Percentiles rank a stretch among this genome's conserved stretches.
phyloP scores from a whole-genome alignment of 2,113 vertebrate species.

The Channa argus region DNA sequence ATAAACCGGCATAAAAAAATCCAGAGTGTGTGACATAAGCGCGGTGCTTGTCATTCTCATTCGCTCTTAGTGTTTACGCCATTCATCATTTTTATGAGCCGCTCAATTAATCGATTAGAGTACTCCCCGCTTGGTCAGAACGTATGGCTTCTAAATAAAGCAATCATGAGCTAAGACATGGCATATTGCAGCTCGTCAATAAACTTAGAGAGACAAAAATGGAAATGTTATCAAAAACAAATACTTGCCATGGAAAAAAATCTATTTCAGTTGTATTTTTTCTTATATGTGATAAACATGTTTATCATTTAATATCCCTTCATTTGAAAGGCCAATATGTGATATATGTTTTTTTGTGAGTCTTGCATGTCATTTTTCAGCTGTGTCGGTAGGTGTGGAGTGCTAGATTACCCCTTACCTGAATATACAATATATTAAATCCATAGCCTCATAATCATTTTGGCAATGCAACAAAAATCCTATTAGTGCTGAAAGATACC shows the following conservation, averaged over 20 bases:
- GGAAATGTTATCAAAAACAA: conserved; percentile 21
- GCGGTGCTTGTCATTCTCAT: conserved; percentile 79
- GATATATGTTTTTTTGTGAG: conserved; percentile 4
- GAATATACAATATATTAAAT: conserved; percentile 62
- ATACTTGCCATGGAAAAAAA: not conserved
- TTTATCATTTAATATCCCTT: conserved; percentile 3
- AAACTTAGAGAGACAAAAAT: conserved; percentile 55
- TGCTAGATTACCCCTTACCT: conserved; percentile 44
- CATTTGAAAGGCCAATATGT: conserved; percentile 28
- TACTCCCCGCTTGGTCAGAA: conserved; percentile 88
- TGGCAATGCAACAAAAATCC: conserved; percentile 76
- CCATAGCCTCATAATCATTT: conserved; percentile 69
- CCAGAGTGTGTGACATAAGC: conserved; percentile 63
- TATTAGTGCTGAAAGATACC: conserved; percentile 76
- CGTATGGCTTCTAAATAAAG: conserved; percentile 90
- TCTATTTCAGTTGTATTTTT: not conserved
- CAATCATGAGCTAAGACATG: conserved; percentile 85
- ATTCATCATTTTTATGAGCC: conserved; percentile 92
- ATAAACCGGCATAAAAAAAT: conserved; percentile 4
- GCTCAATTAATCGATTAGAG: conserved; percentile 92
- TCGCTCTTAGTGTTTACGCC: conserved; percentile 81
- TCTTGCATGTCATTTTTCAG: conserved; percentile 10
- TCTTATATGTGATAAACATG: not conserved
- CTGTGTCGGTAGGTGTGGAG: not conserved
- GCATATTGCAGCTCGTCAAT: conserved; percentile 83